Evolutionary conservation across 2,888 invertebrate species (phyloP), one percentile per base, ranked within the genome.

Genomic region (Leptopilina myrica): DNA sequence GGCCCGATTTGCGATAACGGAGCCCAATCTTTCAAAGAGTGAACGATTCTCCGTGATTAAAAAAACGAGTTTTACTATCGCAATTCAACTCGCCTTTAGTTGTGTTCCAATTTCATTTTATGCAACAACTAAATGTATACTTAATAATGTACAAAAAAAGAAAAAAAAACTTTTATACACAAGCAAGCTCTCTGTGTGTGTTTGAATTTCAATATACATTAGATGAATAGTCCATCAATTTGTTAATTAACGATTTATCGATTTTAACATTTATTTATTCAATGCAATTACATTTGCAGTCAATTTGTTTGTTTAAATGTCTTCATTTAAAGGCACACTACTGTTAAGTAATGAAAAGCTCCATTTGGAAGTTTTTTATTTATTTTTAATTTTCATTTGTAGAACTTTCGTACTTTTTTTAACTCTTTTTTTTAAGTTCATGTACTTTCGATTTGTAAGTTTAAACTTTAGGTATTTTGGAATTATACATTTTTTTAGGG

Each of bases 1-100:
- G 88, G 86, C 78, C 81, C 87, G 87, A 88, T 87, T 86, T 86
- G 84, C 83, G 85, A 84, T 87, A 87, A 87, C 86, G 87, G 87
- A 81, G 84, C 78, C 83, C 80, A 84, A 69, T 26, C 67, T 69
- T 69, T 26, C 49, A 53, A 53, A 69, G 46, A 46, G 67, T 46
- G 20, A 49, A 49, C 49, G 20, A 69, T 69, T 67, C 49, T 7
- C 49, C 67, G 49, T 49, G 49, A 69, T 69, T 69, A 69, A 69
- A 69, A 43, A 49, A 69, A 49, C 49, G 26, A 69, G 67, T 69
- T 69, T 69, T 53, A 20, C 67, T 69, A 69, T 69, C 67, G 49
- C 14, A 26, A 62, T 62, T 62, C 62, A 62, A 62, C 62, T 62
- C n/a, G 62, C 20, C 15, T 62, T 62, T 62, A 62, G 62, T 62